A percentile compares a stretch with the other conserved stretches of the same genome.
These are phyloP conservation scores for Heterodera carotae DNA, from an alignment of 1,140 invertebrate genomes.

Conservation along the genomic window DNA sequence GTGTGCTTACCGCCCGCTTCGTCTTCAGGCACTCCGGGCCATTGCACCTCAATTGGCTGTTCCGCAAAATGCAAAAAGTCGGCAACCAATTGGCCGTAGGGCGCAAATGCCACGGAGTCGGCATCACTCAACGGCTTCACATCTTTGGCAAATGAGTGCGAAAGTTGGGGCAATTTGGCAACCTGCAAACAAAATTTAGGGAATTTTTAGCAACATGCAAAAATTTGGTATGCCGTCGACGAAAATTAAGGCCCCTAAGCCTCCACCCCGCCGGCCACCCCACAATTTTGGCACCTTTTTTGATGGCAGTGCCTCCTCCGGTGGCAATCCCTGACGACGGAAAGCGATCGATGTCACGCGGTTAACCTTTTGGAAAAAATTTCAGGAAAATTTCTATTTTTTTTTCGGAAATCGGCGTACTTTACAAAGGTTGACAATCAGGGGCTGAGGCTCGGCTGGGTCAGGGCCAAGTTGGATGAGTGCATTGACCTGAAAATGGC, in stretches of 20 bases:
- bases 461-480: constrained; percentile 40
- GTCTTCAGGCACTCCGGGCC: constrained; percentile 5
- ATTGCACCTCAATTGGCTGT: not conserved
- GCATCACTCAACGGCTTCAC: constrained; percentile 35
- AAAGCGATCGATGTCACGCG: constrained; percentile 19
- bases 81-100: constrained; percentile 36
- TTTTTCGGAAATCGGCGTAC: constrained; percentile 16
- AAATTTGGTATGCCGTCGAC: constrained; percentile 16
- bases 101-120: constrained; percentile 26
- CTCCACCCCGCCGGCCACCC: too few relatives aligned
- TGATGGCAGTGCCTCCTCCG: constrained; percentile 6
- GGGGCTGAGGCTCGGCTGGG: constrained; percentile 28
- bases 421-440: constrained; percentile 43
- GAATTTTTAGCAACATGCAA: not conserved
- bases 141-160: constrained; percentile 41
- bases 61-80: constrained; percentile 35
- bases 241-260: not conserved
- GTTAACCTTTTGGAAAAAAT: not conserved
- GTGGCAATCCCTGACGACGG: constrained; percentile 24
- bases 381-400: not conserved
- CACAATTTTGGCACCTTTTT: constrained; percentile 13
- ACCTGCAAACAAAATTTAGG: constrained; percentile 2
- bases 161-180: constrained; percentile 18
- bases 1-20: not conserved
- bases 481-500: constrained; percentile 37